Evolutionary conservation across 2,797 vertebrate genomes (phyloP).

Genomic region (Thalassophryne amazonica): DNA sequence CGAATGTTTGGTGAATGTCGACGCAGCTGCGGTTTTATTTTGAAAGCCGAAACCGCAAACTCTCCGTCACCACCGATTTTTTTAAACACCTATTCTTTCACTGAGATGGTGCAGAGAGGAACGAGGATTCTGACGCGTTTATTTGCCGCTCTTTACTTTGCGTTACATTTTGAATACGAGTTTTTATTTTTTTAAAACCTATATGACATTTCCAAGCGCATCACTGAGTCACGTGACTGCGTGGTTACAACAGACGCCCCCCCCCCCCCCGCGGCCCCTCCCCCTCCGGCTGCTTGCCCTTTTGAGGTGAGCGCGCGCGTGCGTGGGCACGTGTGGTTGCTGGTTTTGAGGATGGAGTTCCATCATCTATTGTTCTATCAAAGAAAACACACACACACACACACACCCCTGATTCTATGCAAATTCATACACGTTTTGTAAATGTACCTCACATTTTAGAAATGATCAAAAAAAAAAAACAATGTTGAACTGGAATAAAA

Average conservation of each 20-base stretch:
- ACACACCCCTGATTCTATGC: too few species aligned
- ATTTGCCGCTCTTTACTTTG: slow-evolving; percentile 50
- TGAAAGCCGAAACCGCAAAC: slow-evolving; percentile 33
- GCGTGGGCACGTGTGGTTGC: not conserved
- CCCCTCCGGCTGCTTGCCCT: slow-evolving; percentile 3
- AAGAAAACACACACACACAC: too few species aligned
- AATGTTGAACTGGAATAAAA: too few species aligned
- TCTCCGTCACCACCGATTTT: accelerated
- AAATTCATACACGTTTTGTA: too few species aligned
- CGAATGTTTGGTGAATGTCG: too few species aligned
- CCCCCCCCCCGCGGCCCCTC: not conserved
- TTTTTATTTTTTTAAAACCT: too few species aligned
- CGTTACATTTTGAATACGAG: too few species aligned
- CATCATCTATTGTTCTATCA: too few species aligned
- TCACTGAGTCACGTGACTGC: slow-evolving; percentile 8
- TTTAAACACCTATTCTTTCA: slow-evolving; percentile 24
- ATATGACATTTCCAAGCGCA: too few species aligned
- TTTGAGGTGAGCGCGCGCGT: slow-evolving; percentile 5
- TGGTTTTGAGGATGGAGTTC: too few species aligned
- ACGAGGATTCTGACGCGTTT: slow-evolving; percentile 71
- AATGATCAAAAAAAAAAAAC: too few species aligned
- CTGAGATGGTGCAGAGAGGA: slow-evolving; percentile 74
- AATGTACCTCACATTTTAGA: too few species aligned
- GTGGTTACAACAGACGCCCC: slow-evolving; percentile 1
- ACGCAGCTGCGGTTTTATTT: slow-evolving; percentile 58